phyloP scores from a whole-genome alignment of 1,140 invertebrate genomes.

The Lysiphlebus fabarum region DNA sequence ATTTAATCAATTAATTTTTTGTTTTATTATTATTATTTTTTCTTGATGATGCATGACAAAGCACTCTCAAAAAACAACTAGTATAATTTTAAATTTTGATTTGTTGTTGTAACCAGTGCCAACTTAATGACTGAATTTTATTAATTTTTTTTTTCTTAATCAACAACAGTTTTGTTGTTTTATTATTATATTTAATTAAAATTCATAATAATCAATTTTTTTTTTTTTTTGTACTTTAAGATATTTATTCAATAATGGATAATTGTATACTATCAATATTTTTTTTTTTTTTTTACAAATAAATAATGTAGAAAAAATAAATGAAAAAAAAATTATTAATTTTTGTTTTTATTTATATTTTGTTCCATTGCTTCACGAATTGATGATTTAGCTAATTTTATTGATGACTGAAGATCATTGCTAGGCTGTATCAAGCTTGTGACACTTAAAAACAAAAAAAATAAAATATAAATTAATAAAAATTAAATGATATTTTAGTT shows the following conservation, averaged over 20 bases:
- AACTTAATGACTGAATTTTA: too few species aligned
- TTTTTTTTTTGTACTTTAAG: slow-evolving; percentile 13
- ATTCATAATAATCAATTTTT: background rate
- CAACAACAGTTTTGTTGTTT: too few species aligned
- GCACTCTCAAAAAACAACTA: too few species aligned
- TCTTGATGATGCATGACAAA: background rate
- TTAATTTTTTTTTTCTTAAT: too few species aligned
- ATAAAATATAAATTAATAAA: slow-evolving; percentile 21
- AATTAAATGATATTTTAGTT: slow-evolving; percentile 1
- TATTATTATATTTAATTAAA: too few species aligned
- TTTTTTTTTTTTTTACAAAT: too few species aligned
- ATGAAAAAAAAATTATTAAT: slow-evolving; percentile 22
- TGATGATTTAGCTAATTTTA: slow-evolving; percentile 36
- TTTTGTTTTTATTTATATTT: slow-evolving; percentile 15
- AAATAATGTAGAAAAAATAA: slow-evolving; percentile 4
- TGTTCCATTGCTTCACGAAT: slow-evolving; percentile 41
- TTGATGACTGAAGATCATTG: slow-evolving; percentile 38
- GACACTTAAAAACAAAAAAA: slow-evolving; percentile 33
- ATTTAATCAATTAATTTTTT: slow-evolving; percentile 34
- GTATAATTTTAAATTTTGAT: too few species aligned
- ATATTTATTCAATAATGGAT: background rate
- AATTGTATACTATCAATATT: background rate
- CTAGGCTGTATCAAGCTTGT: slow-evolving; percentile 39
- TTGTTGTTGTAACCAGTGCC: too few species aligned
- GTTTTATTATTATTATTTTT: background rate